Evolutionary conservation across 2,888 invertebrate species (phyloP).

Genomic region (Lasioglossum vierecki): DNA sequence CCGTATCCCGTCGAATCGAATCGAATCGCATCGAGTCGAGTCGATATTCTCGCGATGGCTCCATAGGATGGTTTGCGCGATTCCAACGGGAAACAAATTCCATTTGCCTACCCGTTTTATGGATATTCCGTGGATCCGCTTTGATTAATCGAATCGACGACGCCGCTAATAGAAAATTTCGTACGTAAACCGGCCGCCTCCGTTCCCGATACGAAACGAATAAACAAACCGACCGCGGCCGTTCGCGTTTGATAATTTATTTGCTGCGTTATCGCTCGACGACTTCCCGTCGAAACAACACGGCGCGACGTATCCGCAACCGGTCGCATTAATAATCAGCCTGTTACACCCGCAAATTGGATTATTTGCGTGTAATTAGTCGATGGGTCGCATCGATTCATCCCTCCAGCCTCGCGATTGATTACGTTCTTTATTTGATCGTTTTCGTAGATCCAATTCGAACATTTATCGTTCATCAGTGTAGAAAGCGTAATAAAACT

Average conservation of each 20-base stretch:
- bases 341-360: background rate
- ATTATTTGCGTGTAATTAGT: conserved; percentile 6
- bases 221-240: conserved; percentile 5
- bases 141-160: conserved; percentile 18
- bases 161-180: conserved; percentile 2
- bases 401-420: too few species aligned
- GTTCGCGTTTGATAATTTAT: background rate
- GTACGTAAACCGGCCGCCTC: background rate
- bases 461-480: too few species aligned
- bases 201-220: background rate
- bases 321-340: background rate
- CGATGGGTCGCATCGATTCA: background rate
- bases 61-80: background rate
- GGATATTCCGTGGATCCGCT: background rate
- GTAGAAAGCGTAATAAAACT: too few species aligned
- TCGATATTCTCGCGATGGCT: background rate
- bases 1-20: background rate
- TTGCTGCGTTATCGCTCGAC: background rate
- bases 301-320: background rate
- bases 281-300: background rate
- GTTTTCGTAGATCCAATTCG: too few species aligned
- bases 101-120: conserved; percentile 12
- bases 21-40: background rate
- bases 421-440: too few species aligned
- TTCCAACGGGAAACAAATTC: background rate